Base-by-base conservation (phyloP, 2,888 invertebrate genomes). In the Ectobius pallidus region DNA sequence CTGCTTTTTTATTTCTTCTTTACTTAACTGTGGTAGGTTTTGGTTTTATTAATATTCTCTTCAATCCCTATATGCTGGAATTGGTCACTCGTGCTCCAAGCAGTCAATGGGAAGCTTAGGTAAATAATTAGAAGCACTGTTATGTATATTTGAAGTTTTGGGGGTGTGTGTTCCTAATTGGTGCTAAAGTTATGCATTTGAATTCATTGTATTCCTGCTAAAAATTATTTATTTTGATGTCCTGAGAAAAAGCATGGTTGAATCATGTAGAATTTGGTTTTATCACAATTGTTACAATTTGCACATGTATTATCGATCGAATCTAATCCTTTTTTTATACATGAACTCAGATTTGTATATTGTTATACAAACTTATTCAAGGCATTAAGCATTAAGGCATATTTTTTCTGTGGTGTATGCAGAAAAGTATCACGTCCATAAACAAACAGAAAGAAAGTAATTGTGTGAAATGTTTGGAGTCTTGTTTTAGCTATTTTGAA, bases 51-150 rank as follows among this genome's bases (percentile, higher is more conserved):
- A 34, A 34, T 34, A 34, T 34, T 34, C 34, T 34, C 11, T 34
- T 34, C 34, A 6, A 34, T n/a, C 4, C n/a, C 4, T 11, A 6
- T 6, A 30, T 25, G n/a, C n/a, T 6, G 32, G 58, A 30, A 58
- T 58, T 58, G 58, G 58, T 30, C 58, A n/a, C n/a, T 58, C 58
- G 25, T 58, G 58, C 27, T 58, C 58, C n/a, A 58, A 58, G 58
- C 32, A 9, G 11, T 14, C 58, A 30, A 14, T 52, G 25, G 52
- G 52, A 52, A 25, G 7, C 39, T 39, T 14, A 39, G 14, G 14
- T 9, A 39, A 39, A 14, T 9, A 39, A 6, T 9, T 6, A 39
- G 14, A 39, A 39, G 39, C 6, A 39, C 39, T 39, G 39, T 39
- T 39, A 39, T 9, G 14, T 39, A 9, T 9, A 39, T 39, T 39